Evolutionary conservation across 2,797 vertebrate species (phyloP), one percentile per base, ranked within the genome.

Genomic region (Carduelis carduelis): DNA sequence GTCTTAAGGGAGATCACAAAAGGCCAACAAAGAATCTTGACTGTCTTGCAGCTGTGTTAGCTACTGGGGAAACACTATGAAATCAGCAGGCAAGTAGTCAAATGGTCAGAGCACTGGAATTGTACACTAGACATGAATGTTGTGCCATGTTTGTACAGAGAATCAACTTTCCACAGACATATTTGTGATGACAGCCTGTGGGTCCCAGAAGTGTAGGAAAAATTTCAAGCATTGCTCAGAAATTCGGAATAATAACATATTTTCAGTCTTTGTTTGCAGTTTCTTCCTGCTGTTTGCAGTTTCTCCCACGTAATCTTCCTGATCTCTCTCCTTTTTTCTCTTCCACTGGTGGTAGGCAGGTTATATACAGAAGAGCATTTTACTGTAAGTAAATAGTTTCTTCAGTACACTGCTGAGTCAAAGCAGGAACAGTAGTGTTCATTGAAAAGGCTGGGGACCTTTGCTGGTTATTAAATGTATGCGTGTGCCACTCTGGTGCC

Each of bases 281-380:
- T 90, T 88, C 55, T 90, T 41, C 64, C 68, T 76, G 41, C 55
- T n/a, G 41, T 55, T 88, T 79, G 47, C 17, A 59, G 34, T 93
- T 93, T 89, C 49, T 89, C 61, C 61, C 77, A 64, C 30, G 4
- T 71, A 83, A 75, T 83, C 44, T 83, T 44, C 34, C 35, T 20
- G 22, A 52, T 70, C 14, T n/a, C 23, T 44, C 32, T 63, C 52
- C 8, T 41, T 86, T 75, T 63, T 91, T 53, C n/a, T 63, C 39
- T 92, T 55, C 78, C 47, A 28, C 57, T 85, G 49, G n/a, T 83
- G 65, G 61, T 89, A 89, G 81, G 68, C 41, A 80, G 32, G 52
- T 79, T 92, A 24, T 39, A 39, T 86, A 53, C 14, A 47, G 66
- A 96, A 84, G 16, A 93, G 28, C 55, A 37, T 53, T 96, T 95